These are phyloP conservation scores for Thunnus albacares DNA, from an alignment of 2,797 vertebrate genomes.

Conservation along the genomic window DNA sequence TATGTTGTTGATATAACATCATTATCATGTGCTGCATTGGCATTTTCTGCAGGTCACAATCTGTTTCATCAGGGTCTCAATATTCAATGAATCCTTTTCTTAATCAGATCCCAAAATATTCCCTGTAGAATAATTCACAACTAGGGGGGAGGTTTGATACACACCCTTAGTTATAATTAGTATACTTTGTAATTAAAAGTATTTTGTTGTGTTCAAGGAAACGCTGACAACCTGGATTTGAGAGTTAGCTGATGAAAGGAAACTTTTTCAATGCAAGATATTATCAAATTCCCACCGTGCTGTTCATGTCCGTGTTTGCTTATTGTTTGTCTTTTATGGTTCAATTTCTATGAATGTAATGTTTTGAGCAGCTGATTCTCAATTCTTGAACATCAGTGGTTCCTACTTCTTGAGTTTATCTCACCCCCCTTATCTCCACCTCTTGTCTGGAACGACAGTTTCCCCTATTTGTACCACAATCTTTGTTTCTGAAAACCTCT, in stretches of 20 bases:
- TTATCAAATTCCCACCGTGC: conserved; percentile 3
- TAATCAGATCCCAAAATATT: conserved; percentile 47
- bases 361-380: conserved; percentile 34
- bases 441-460: conserved; percentile 1
- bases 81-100: conserved; percentile 44
- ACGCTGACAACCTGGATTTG: conserved; percentile 1
- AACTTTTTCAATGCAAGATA: conserved; percentile 6
- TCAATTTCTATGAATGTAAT: conserved; percentile 52
- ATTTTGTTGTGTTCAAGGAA: conserved; percentile 21
- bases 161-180: conserved; percentile 7
- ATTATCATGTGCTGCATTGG: conserved; percentile 19
- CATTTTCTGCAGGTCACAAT: conserved; percentile 43
- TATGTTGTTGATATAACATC: not conserved
- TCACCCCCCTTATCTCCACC: too few species aligned
- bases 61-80: conserved; percentile 12
- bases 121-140: conserved; percentile 41
- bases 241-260: conserved; percentile 12
- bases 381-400: conserved; percentile 12
- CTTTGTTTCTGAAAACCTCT: not conserved
- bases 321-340: conserved; percentile 15
- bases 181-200: conserved; percentile 8
- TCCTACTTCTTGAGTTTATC: not conserved
- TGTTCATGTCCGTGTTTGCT: conserved; percentile 20
- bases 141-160: not conserved
- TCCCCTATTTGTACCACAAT: not conserved